Base-by-base conservation (phyloP, 2,888 invertebrate genomes). In the Ormyrus rosae region DNA sequence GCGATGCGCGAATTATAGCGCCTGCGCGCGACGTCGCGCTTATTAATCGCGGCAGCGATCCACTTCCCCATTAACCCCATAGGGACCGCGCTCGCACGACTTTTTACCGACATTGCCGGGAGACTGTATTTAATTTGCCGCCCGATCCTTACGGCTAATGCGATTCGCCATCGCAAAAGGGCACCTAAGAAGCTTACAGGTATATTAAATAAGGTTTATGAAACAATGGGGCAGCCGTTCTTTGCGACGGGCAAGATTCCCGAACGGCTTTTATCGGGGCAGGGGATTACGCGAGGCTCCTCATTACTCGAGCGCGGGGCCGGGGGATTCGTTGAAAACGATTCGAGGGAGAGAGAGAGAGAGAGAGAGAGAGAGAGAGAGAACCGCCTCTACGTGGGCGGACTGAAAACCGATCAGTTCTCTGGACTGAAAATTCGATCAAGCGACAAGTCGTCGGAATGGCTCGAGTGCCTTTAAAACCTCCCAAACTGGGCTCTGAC, bases 1-100 rank as follows among this genome's bases (percentile, higher is more conserved):
- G 73, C 75, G 65, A 77, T 63, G 83, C 65, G 83, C 82, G 80
- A 83, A 85, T 81, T 83, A 81, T 83, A 82, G 81, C 83, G 78
- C 83, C 71, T 80, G 65, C 58, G 58, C 78, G 56, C 34, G n/a
- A 2, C 50, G 50, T 50, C 2, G 19, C 6, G 34, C 51, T 34
- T 34, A 34, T 34, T 34, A 34, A 34, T 34, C 13, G 46, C 55
- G 10, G 53, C 6, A 10, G 56, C 51, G 19, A 13, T 45, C 65
- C 34, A 61, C 78, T 79, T 68, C 68, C 73, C 78, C 55, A 72
- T 73, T 79, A 68, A 73, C 73, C 78, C 55, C 72, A 79, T 79
- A 68, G 67, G 53, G 7, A 46, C 51, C 48, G 55, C 19, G 53
- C 8, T 34, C 5, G 53, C 19, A 5, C 6, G 55, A n/a, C 50